Conservation (phyloP, 2,113 vertebrate genomes). For the Phrynosoma platyrhinos region DNA sequence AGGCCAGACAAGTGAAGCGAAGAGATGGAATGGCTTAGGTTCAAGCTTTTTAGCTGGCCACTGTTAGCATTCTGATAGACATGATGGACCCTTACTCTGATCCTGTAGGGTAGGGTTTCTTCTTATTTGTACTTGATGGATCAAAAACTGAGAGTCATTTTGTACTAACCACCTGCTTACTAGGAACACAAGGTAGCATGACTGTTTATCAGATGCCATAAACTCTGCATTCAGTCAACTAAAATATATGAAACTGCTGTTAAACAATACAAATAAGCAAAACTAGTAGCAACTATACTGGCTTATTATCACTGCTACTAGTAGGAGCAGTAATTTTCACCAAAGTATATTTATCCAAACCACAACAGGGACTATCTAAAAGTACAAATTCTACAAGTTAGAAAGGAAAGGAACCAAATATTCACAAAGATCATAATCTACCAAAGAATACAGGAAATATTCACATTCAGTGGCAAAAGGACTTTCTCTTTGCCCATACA, state of each 20-base stretch:
- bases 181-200: too few species aligned
- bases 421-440: background rate
- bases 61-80: background rate
- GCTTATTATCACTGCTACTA: background rate
- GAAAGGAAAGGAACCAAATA: background rate
- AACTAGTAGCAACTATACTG: background rate
- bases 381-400: background rate
- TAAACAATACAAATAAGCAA: background rate
- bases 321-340: fast-evolving
- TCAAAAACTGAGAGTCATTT: background rate
- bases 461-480: background rate
- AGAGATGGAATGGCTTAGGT: background rate
- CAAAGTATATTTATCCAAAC: background rate
- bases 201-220: too few species aligned
- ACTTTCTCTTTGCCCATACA: background rate
- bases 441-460: too few species aligned
- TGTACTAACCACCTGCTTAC: background rate
- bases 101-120: background rate
- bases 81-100: background rate
- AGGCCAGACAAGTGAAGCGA: too few species aligned
- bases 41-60: background rate
- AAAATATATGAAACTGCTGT: background rate
- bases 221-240: background rate
- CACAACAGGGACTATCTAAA: background rate
- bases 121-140: background rate